phyloP scores from a whole-genome alignment of 2,888 invertebrate genomes.

The Nomada flava region DNA sequence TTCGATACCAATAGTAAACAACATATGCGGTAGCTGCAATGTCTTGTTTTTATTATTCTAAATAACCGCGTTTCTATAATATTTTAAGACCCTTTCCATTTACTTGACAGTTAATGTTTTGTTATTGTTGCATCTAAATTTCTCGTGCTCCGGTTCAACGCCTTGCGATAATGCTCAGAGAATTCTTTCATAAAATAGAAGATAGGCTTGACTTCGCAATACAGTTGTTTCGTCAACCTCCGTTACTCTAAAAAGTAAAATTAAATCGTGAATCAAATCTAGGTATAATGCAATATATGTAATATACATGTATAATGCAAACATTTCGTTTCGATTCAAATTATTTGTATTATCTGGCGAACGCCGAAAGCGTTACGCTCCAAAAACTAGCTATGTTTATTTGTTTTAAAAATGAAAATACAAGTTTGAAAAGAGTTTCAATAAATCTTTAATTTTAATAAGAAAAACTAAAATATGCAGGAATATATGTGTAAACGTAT shows the following conservation, averaged over 20 bases:
- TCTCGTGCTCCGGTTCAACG: background rate
- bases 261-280: background rate
- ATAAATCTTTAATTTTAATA: no score
- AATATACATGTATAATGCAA: background rate
- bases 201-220: constrained; percentile 94
- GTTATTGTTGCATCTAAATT: constrained; percentile 23
- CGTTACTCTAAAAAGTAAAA: constrained; percentile 85
- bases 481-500: no score
- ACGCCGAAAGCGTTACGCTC: no score
- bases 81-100: constrained; percentile 12
- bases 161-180: constrained; percentile 85
- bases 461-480: no score
- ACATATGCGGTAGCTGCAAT: constrained; percentile 6
- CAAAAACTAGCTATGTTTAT: no score
- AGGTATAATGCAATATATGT: background rate
- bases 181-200: constrained; percentile 98
- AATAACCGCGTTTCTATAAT: constrained; percentile 12
- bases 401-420: no score
- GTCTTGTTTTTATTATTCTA: constrained; percentile 8
- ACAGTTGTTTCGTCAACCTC: constrained; percentile 93
- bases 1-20: background rate
- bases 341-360: no score
- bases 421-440: no score
- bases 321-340: background rate
- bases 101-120: background rate